These are phyloP conservation scores for Sphecodes monilicornis DNA, from an alignment of 2,888 invertebrate genomes.

Conservation along the genomic window DNA sequence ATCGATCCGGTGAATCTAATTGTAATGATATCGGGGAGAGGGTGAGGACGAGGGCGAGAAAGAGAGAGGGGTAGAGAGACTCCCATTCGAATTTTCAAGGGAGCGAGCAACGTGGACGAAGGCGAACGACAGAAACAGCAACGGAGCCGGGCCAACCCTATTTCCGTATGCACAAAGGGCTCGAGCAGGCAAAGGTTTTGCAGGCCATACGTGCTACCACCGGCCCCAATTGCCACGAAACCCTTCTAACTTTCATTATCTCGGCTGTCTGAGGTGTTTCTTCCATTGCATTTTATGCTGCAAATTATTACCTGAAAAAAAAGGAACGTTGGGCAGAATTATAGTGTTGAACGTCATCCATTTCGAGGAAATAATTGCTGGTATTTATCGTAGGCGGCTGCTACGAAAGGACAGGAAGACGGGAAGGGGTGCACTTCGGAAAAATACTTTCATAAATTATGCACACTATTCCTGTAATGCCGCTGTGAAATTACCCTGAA, in stretches of 20 bases:
- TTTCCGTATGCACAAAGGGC: constrained; percentile 79
- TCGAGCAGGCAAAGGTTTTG: constrained; percentile 68
- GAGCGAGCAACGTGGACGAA: constrained; percentile 25
- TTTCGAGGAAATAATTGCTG: not conserved
- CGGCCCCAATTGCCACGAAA: constrained; percentile 63
- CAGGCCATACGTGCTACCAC: constrained; percentile 69
- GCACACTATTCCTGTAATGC: not conserved
- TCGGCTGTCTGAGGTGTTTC: constrained; percentile 68
- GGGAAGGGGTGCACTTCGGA: not conserved
- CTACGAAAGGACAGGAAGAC: not conserved
- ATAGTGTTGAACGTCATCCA: not conserved
- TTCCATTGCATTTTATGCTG: constrained; percentile 64
- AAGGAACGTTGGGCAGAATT: not conserved
- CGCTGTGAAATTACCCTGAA: not conserved
- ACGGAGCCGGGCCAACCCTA: constrained; percentile 52
- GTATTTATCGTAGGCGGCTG: not conserved
- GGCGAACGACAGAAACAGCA: constrained; percentile 26
- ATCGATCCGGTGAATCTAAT: constrained; percentile 24
- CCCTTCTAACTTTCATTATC: constrained; percentile 67
- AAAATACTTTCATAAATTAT: not conserved
- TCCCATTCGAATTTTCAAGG: not conserved
- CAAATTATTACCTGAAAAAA: constrained; percentile 66
- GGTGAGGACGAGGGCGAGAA: not conserved
- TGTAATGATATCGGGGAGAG: constrained; percentile 14
- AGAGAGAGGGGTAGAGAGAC: not conserved